phyloP scores from a whole-genome alignment of 1,140 invertebrate species.

The Anthonomus grandis region DNA sequence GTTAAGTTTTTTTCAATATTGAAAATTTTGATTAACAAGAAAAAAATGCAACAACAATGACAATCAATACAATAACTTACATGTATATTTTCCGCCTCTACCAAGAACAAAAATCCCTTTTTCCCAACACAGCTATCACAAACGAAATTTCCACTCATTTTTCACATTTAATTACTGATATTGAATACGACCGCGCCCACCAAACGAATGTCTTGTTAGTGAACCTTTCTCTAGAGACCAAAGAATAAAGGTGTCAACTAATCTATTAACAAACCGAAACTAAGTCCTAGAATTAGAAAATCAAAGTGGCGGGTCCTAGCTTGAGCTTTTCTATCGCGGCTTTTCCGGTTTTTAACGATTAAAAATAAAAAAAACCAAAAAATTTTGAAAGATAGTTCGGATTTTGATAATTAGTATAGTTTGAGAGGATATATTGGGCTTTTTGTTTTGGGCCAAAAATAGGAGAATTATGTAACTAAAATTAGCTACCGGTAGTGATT shows the following conservation, averaged over 20 bases:
- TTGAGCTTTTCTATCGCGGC: constrained; percentile 11
- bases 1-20: no score
- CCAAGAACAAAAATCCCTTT: constrained; percentile 6
- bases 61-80: constrained; percentile 19
- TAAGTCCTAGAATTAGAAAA: constrained; percentile 28
- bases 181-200: constrained; percentile 6
- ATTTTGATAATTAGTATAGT: neutral
- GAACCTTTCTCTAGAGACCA: neutral
- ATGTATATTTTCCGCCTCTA: constrained; percentile 31
- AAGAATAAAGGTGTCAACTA: constrained; percentile 14
- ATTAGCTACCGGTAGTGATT: no score
- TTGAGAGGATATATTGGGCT: no score
- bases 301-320: constrained; percentile 19
- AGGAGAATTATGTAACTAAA: no score
- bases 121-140: constrained; percentile 11
- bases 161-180: neutral
- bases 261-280: constrained; percentile 19
- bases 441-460: no score
- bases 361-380: constrained; percentile 16
- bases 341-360: constrained; percentile 23
- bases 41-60: no score
- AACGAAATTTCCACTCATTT: neutral
- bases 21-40: no score
- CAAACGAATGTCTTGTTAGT: neutral
- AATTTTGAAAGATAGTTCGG: neutral